A percentile compares a stretch with the other conserved stretches of the same genome.
Evolutionary conservation across 2,113 vertebrate genomes (phyloP).

Genomic region (Manacus vitellinus): DNA sequence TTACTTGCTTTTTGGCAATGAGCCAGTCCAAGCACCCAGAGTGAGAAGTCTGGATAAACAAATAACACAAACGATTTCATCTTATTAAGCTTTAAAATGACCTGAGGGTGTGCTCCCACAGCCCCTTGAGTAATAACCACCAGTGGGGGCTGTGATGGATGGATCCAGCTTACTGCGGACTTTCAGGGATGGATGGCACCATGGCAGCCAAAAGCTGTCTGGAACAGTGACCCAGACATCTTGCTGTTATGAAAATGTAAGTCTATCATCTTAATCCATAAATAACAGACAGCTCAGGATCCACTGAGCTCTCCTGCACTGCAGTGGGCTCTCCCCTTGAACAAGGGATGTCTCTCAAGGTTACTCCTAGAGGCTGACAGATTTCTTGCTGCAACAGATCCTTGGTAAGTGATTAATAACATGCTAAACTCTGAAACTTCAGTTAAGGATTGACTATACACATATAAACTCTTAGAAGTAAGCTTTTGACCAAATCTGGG

Average conservation of each 20-base stretch:
- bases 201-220: not conserved
- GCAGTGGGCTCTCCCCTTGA: not conserved
- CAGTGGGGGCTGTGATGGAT: fast-evolving
- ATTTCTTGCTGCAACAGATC: not conserved
- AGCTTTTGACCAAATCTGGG: not conserved
- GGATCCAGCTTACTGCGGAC: not conserved
- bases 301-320: not conserved
- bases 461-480: not conserved
- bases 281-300: not conserved
- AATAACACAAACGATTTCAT: not conserved
- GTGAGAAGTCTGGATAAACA: not conserved
- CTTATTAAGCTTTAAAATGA: not conserved
- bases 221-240: not conserved
- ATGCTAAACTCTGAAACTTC: not conserved
- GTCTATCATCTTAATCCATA: not conserved
- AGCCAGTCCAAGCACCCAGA: not conserved
- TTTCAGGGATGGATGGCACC: not conserved
- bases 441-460: not conserved
- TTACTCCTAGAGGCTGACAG: not conserved
- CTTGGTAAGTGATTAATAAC: too few species aligned
- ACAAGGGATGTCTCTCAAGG: not conserved
- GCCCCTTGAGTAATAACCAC: not conserved
- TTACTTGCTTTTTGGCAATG: not conserved
- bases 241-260: not conserved
- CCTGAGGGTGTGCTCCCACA: not conserved